phyloP scores from a whole-genome alignment of 2,888 invertebrate species.

The Cosmopolites sordidus region DNA sequence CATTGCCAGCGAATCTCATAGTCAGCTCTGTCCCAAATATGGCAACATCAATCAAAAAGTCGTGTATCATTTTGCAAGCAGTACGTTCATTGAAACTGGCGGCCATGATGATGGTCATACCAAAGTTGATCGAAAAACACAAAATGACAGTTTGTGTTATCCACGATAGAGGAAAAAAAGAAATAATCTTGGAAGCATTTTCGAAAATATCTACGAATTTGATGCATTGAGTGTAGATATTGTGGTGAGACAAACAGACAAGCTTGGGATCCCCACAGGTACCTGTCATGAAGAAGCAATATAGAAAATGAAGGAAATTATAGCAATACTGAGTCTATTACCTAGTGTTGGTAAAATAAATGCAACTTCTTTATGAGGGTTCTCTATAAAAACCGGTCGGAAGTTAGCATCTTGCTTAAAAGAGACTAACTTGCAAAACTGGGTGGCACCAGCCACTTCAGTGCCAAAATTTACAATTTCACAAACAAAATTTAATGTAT shows the following conservation, averaged over 20 bases:
- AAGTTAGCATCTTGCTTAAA: constrained; percentile 32
- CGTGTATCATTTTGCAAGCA: constrained; percentile 40
- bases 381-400: constrained; percentile 30
- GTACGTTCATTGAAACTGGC: constrained; percentile 34
- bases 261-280: constrained; percentile 35
- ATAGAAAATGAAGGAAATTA: not conserved
- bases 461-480: constrained; percentile 32
- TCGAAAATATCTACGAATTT: constrained; percentile 32
- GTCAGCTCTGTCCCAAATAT: constrained; percentile 38
- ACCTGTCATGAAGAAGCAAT: constrained; percentile 5
- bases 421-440: constrained; percentile 28
- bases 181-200: constrained; percentile 35
- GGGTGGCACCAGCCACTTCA: constrained; percentile 27
- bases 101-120: constrained; percentile 32
- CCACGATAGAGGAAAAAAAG: constrained; percentile 40
- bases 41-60: constrained; percentile 37
- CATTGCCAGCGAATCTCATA: constrained; percentile 34
- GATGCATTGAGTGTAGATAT: constrained; percentile 33
- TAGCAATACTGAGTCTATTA: too few relatives aligned
- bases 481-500: constrained; percentile 18
- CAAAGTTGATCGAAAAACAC: constrained; percentile 36
- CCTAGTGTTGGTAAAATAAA: constrained; percentile 41
- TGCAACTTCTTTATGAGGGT: constrained; percentile 35
- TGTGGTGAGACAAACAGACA: constrained; percentile 40
- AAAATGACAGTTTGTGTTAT: constrained; percentile 36